Conservation (phyloP, 2,113 vertebrate genomes). For the Oxyura jamaicensis region DNA sequence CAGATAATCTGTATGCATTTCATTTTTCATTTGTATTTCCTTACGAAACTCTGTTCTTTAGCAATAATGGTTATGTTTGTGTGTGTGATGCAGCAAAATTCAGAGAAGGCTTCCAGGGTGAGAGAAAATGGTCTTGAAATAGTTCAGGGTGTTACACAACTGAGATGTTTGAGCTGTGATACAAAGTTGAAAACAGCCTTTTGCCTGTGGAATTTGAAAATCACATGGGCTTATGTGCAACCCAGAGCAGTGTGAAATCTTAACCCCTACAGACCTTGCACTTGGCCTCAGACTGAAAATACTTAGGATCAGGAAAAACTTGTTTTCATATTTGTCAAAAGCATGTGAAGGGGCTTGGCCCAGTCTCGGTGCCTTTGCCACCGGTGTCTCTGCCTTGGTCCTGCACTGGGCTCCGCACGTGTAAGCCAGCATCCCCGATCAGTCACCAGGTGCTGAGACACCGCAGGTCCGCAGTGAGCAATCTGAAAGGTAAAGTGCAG, state of each 20-base stretch:
- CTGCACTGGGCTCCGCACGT: not conserved
- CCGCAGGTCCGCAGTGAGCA: not conserved
- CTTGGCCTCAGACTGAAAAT: not conserved
- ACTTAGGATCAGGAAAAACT: conserved; percentile 45
- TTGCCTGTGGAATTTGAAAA: conserved; percentile 1
- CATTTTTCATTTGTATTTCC: not conserved
- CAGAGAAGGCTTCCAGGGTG: not conserved
- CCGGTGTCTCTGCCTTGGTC: not conserved
- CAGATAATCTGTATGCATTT: not conserved
- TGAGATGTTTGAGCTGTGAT: not conserved
- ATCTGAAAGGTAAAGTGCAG: not conserved
- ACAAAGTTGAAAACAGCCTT: not conserved
- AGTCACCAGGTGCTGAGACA: not conserved
- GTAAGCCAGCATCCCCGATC: not conserved
- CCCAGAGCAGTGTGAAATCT: not conserved
- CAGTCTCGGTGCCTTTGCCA: rapidly evolving
- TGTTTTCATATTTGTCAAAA: not conserved
- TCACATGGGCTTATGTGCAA: not conserved
- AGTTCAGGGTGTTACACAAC: not conserved
- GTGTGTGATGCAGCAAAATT: not conserved
- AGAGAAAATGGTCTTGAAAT: not conserved
- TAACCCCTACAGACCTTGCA: not conserved
- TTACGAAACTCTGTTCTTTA: not conserved
- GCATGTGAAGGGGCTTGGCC: not conserved
- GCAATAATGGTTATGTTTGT: not conserved